phyloP scores from a whole-genome alignment of 2,113 vertebrate species.

The Mirounga angustirostris region DNA sequence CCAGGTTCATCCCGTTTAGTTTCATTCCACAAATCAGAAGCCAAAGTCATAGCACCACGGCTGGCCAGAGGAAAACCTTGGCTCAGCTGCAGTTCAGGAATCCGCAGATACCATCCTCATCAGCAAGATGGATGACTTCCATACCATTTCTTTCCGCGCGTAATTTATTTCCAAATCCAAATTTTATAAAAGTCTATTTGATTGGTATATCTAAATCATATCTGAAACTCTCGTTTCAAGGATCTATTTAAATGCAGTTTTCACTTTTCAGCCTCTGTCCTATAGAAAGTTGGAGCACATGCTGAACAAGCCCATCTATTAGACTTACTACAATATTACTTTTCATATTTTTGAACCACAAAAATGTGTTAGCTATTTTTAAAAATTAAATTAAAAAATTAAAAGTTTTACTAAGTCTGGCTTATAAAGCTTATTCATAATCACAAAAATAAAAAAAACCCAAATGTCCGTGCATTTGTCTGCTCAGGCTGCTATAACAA shows the following conservation, averaged over 20 bases:
- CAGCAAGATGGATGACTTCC: background rate
- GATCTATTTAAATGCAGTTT: background rate
- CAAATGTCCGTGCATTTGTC: background rate
- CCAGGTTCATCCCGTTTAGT: background rate
- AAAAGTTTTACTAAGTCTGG: background rate
- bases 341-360: background rate
- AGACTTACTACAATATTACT: background rate
- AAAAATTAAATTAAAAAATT: background rate
- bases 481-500: background rate
- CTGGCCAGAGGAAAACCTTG: background rate
- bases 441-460: background rate
- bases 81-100: background rate
- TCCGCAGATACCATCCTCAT: background rate
- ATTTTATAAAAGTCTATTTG: background rate
- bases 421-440: background rate
- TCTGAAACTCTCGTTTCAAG: background rate
- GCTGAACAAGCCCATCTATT: background rate
- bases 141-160: background rate
- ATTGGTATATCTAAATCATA: background rate
- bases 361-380: background rate
- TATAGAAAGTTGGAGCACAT: background rate
- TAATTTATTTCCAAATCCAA: background rate
- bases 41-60: background rate
- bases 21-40: background rate
- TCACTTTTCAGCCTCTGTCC: background rate